Base-by-base conservation (phyloP, 2,888 invertebrate species). In the Alloscopus bannaensis region DNA sequence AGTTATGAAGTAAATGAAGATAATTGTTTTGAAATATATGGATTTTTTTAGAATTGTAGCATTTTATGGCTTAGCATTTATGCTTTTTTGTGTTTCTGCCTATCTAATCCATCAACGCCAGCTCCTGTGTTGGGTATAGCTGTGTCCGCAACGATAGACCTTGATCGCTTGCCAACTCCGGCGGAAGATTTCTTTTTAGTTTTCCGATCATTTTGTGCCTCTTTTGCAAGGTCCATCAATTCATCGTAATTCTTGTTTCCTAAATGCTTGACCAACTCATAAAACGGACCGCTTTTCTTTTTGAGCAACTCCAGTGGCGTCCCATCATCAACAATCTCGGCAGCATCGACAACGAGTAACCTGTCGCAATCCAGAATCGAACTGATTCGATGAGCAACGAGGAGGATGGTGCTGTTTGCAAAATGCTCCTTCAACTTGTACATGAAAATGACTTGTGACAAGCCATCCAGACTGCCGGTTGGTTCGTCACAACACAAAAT, bases 301-400 rank as follows among this genome's bases (percentile, higher is more conserved):
- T 31, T 22, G 6, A 81, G 45, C 20, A 81, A 40, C 2, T 64
- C 65, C 26, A 64, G 31, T 1, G 81, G 81, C 22, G 45, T 45
- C n/a, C 78, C 81, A 24, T 75, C 65, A 0, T 79, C 75, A 6
- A 70, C 75, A 31, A 81, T 50, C 24, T 66, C 45, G 11, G 78
- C 81, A 22, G 20, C 42, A 3, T 81, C 70, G 57, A 81, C 13
- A 3, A 81, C 79, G 1, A 81, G 29, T 2, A 81, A 40, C 57
- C 31, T 70, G 40, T 79, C 77, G 42, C 65, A 75, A 18, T 81
- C 52, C 18, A 79, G 50, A 18, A 75, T 65, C 8, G 45, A 18
- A n/a, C 70, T 73, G 1, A 79, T 31, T 13, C 78, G 64, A 47
- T 81, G 75, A 47, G 70, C 66, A 1, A 78, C 72, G 4, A 79